Conservation (phyloP, 2,113 vertebrate genomes). For the Chionis minor region DNA sequence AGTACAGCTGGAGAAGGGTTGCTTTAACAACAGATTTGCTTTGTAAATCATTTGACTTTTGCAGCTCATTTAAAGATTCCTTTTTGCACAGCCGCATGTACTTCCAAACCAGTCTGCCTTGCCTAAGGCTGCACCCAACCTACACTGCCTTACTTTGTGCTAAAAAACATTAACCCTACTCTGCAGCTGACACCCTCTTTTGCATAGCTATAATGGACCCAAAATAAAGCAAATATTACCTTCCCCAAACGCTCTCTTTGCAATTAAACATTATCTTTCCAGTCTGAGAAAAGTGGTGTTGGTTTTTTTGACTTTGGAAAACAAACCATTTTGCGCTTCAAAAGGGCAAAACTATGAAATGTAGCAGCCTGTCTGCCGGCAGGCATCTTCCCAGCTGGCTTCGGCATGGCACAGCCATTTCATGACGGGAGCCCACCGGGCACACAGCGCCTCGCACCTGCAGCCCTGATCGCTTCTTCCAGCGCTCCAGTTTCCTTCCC, state of each 20-base stretch:
- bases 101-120: neutral
- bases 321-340: neutral
- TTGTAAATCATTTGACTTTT: neutral
- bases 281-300: neutral
- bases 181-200: neutral
- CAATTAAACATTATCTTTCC: neutral
- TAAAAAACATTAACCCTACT: neutral
- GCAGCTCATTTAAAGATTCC: neutral
- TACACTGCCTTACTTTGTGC: neutral
- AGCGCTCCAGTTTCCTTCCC: neutral
- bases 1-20: neutral
- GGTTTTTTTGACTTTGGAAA: neutral
- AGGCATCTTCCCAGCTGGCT: neutral
- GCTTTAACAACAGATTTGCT: neutral
- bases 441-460: neutral
- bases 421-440: neutral
- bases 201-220: neutral
- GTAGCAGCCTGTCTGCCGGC: neutral
- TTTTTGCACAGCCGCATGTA: neutral
- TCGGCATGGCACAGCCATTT: neutral
- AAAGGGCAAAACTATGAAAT: neutral
- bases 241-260: neutral
- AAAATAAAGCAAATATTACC: neutral
- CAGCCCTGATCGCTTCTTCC: neutral
- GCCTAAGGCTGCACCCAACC: neutral